Evolutionary conservation across 2,797 vertebrate species (phyloP), one percentile per base, ranked within the genome.

Genomic region (Balearica regulorum): DNA sequence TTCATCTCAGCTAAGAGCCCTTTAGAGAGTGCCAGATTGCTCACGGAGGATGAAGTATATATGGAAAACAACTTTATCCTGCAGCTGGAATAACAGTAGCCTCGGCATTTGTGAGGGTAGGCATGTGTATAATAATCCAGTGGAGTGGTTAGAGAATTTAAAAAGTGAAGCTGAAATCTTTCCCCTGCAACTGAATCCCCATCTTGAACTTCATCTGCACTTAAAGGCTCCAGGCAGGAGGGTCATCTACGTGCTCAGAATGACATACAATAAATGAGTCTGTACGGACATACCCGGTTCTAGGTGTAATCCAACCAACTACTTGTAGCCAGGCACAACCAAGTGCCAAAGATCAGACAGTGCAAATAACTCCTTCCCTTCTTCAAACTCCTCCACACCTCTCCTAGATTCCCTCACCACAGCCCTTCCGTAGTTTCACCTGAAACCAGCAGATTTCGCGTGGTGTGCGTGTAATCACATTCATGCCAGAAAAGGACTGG

Each of bases 391-490:
- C 24, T 29, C 9, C 4, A 0, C 8, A 1, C 31, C 70, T 68
- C 43, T 64, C 24, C 10, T 6, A 6, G 9, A 5, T 25, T 69
- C 29, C 43, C 31, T 28, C 11, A 21, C 51, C 5, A 7, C 18
- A 81, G 25, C 16, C 31, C 54, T 83, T 75, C 0, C 0, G 24
- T 13, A 43, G 44, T n/a, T 83, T 31, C 57, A 60, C 21, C 26
- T 4, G 11, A 37, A 48, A 21, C 5, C 61, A n/a, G 55, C 11
- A 46, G 39, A 17, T 35, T 24, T 6, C 16, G 33, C 0, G 3
- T 57, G 14, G 39, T 1, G 8, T 4, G 83, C 26, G 18, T 11
- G 39, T 4, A 6, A 46, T n/a, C 26, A 10, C 1, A 0, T 3
- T 16, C 15, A 17, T 16, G 16, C 17, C 72, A 80, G n/a, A 5